Conservation (phyloP, 2,113 vertebrate genomes). For the Piaya cayana region DNA sequence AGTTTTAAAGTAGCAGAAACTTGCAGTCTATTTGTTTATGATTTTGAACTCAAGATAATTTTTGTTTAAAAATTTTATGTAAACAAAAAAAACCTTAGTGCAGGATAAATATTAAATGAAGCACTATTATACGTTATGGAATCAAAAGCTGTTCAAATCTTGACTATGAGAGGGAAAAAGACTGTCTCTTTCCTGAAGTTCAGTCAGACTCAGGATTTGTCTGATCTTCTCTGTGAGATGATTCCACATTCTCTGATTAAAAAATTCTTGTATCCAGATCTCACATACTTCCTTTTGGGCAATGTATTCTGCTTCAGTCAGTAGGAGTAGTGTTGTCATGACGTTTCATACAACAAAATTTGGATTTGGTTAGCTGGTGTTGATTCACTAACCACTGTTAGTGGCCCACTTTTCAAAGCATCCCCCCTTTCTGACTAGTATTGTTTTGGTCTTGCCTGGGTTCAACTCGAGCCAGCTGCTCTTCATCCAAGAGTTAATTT, state of each 20-base stretch:
- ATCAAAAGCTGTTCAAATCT: background rate
- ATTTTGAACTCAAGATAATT: background rate
- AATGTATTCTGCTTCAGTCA: background rate
- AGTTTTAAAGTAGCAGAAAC: background rate
- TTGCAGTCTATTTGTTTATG: background rate
- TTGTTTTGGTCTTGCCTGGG: slow-evolving; percentile 47
- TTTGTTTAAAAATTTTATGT: background rate
- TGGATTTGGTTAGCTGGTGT: slow-evolving; percentile 35
- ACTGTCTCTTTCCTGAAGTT: background rate
- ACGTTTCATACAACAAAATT: slow-evolving; percentile 22
- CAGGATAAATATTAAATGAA: background rate
- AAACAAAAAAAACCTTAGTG: background rate
- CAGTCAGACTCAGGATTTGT: slow-evolving; percentile 15
- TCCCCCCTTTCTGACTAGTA: slow-evolving; percentile 57
- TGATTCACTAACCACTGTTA: slow-evolving; percentile 41
- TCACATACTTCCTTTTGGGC: slow-evolving; percentile 2
- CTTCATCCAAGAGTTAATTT: slow-evolving; percentile 56
- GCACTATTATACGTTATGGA: background rate
- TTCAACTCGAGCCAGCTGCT: slow-evolving; percentile 63
- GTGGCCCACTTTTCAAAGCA: slow-evolving; percentile 63
- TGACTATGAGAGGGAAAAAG: background rate
- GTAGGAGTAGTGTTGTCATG: background rate
- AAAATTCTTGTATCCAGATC: slow-evolving; percentile 8
- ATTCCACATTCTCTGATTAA: slow-evolving; percentile 27
- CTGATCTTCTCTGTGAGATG: slow-evolving; percentile 40